phyloP scores from a whole-genome alignment of 2,888 invertebrate genomes.

The Orchesellides sinensis region DNA sequence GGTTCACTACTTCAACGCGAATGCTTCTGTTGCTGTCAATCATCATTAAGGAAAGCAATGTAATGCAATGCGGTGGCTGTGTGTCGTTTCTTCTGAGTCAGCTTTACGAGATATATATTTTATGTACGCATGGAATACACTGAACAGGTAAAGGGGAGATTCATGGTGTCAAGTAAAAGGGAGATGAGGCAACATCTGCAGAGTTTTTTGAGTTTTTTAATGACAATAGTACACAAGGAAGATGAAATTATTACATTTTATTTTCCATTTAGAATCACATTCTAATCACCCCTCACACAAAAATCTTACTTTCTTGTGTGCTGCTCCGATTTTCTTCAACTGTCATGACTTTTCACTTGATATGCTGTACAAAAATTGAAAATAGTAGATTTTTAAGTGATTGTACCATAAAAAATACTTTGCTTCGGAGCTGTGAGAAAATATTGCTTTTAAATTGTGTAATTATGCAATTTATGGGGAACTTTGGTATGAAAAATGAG shows the following conservation, averaged over 20 bases:
- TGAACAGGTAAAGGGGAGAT: conserved; percentile 21
- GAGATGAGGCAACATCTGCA: conserved; percentile 58
- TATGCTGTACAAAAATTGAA: no score
- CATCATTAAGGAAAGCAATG: conserved; percentile 71
- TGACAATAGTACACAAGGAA: conserved; percentile 28
- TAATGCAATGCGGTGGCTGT: background rate
- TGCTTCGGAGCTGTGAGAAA: no score
- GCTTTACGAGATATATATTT: no score
- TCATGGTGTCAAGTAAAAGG: conserved; percentile 37
- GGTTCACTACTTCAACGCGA: conserved; percentile 43
- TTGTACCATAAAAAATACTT: no score
- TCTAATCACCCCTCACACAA: background rate
- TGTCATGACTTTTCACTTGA: conserved; percentile 15
- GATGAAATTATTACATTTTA: conserved; percentile 31
- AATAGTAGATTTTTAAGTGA: no score
- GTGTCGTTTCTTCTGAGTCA: background rate
- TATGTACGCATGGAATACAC: no score
- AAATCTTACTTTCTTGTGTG: conserved; percentile 15
- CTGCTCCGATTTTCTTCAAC: conserved; percentile 52
- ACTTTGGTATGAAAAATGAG: no score
- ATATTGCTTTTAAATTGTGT: no score
- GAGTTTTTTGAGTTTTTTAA: conserved; percentile 47
- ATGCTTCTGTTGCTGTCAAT: conserved; percentile 68
- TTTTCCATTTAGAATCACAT: background rate
- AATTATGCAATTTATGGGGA: no score